Base-by-base conservation (phyloP, 2,888 invertebrate genomes). In the Xanthostigma xanthostigma region DNA sequence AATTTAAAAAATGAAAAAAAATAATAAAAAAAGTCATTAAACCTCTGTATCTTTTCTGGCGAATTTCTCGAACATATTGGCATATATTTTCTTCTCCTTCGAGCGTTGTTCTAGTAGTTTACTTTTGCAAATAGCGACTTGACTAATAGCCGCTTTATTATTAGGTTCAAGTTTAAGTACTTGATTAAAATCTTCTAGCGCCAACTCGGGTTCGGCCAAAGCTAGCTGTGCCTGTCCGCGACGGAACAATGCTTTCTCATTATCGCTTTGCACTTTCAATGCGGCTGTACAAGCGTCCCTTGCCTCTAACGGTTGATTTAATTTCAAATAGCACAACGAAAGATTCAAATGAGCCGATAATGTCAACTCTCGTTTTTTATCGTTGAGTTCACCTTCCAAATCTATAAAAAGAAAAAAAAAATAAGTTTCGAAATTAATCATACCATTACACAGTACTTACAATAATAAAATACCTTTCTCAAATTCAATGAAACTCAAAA, bases 11-110 rank as follows among this genome's bases (percentile, higher is more conserved):
- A 43, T 44, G 13, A 38, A 41, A 45, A 3, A 42, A 50, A 17
- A 27, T 17, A 27, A 27, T 27, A 27, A 27, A 27, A 27, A 27
- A 27, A 27, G 27, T 6, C 27, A 27, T 47, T 42, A 45, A 50
- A 83, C 84, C 81, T 84, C 78, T 63, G 76, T 75, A 69, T 88
- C 87, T 65, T 77, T 78, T 56, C 81, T 78, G 5, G 87, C 87
- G 69, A 93, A 86, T 68, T 91, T 93, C 58, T 90, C 84, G 68
- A 97, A 97, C 91, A 97, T 94, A 66, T 91, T 92, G 11, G 85
- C 85, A 66, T 92, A 97, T 36, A 91, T 73, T 62, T 84, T 78
- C 70, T 87, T 92, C 66, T 95, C 93, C 51, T 79, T 81, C 48
- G 80, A 75, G 54, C 81, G 74, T 58, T 86, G 81, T 55, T 85